A percentile compares a stretch with the other conserved stretches of the same genome.
phyloP scores from a whole-genome alignment of 2,113 vertebrate species.

The Crotalus horridus region DNA sequence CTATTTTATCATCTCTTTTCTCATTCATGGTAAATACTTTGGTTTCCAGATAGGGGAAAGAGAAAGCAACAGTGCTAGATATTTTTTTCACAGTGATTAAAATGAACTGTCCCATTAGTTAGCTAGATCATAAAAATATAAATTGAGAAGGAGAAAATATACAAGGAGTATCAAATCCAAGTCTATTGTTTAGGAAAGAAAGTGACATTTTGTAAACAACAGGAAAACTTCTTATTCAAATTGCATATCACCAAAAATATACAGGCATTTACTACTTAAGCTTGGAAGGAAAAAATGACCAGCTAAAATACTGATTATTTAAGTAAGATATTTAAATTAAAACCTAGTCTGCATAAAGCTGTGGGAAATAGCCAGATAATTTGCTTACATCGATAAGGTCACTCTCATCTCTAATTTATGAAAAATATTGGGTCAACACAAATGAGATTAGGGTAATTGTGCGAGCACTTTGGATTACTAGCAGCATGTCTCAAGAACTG shows the following conservation, averaged over 20 bases:
- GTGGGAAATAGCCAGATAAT: not conserved
- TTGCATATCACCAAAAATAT: not conserved
- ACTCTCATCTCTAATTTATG: not conserved
- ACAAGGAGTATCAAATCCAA: not conserved
- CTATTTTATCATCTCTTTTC: not conserved
- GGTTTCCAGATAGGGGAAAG: not conserved
- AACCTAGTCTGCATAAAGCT: constrained; percentile 1
- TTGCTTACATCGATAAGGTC: not conserved
- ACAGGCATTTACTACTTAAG: not conserved
- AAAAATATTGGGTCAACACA: not conserved
- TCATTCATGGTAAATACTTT: not conserved
- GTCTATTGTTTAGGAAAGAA: not conserved
- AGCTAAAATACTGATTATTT: not conserved
- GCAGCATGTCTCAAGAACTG: accelerated
- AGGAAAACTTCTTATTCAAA: not conserved
- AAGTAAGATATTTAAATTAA: not conserved
- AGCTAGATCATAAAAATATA: not conserved
- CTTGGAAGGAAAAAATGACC: not conserved
- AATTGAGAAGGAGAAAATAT: not conserved
- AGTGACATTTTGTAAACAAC: not conserved
- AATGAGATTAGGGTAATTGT: not conserved
- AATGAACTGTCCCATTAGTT: not conserved
- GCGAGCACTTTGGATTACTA: not conserved
- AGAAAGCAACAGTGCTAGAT: not conserved
- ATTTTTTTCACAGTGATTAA: not conserved